A percentile compares a stretch with the other conserved stretches of the same genome.
These are phyloP conservation scores for Chironomus riparius DNA, from an alignment of 2,888 invertebrate genomes.

Conservation along the genomic window DNA sequence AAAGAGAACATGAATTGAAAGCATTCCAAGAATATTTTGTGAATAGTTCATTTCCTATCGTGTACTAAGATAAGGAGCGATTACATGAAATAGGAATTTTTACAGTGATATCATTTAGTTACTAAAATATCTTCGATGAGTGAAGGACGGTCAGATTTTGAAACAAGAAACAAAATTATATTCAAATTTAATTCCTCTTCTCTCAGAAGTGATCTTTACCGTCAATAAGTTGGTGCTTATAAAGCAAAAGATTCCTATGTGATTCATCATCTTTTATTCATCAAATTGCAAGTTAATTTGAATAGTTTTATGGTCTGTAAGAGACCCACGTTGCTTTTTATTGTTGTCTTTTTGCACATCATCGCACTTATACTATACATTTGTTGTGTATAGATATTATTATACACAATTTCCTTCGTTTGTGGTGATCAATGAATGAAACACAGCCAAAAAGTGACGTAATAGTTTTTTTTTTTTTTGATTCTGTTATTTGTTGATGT, in stretches of 20 bases:
- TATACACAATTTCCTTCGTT: neutral
- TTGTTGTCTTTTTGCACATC: neutral
- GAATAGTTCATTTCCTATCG: too few species aligned
- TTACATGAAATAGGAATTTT: neutral
- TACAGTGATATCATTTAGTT: neutral
- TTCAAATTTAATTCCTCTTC: too few species aligned
- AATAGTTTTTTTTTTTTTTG: neutral
- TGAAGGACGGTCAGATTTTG: neutral
- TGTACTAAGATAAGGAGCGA: neutral
- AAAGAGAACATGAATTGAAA: neutral
- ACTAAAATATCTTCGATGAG: neutral
- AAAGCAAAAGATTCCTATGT: neutral
- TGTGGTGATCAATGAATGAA: conserved; percentile 24
- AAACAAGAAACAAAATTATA: neutral
- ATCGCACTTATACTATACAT: neutral
- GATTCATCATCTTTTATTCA: neutral
- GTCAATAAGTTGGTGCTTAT: neutral
- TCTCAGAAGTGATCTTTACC: neutral
- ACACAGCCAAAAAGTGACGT: conserved; percentile 12
- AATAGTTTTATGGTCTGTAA: conserved; percentile 10
- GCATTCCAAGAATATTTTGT: too few species aligned
- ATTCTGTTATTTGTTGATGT: neutral
- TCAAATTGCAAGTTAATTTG: neutral
- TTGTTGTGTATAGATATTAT: neutral
- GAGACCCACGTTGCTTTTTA: conserved; percentile 5